phyloP scores from a whole-genome alignment of 2,888 invertebrate species.

The Epinotia nisella region DNA sequence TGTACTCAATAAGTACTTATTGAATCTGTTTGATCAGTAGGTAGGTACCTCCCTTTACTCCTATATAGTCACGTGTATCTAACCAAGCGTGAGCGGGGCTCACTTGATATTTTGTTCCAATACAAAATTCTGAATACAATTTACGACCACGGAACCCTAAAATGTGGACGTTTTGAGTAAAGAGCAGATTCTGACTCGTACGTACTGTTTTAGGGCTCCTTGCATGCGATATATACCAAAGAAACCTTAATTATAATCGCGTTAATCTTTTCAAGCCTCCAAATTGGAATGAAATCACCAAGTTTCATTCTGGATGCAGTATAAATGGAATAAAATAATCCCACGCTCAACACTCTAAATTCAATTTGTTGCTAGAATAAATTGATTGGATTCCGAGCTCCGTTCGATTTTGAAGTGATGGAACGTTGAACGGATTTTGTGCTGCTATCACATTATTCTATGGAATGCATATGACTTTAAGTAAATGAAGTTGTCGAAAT shows the following conservation, averaged over 20 bases:
- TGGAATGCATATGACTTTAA: constrained; percentile 15
- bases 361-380: constrained; percentile 52
- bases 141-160: no score
- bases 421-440: constrained; percentile 50
- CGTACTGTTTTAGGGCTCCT: neutral
- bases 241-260: neutral
- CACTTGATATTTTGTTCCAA: no score
- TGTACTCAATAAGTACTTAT: no score
- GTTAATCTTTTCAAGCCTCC: neutral
- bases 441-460: constrained; percentile 5
- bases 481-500: neutral
- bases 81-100: no score
- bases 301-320: neutral
- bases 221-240: no score
- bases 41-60: no score
- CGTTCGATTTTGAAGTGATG: constrained; percentile 50
- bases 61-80: no score
- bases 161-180: neutral
- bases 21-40: no score
- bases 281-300: neutral
- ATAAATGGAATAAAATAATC: constrained; percentile 26
- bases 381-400: constrained; percentile 47
- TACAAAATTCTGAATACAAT: no score
- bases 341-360: constrained; percentile 35
- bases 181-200: neutral